Evolutionary conservation across 2,113 vertebrate species (phyloP).

Genomic region (Triplophysa rosa): DNA sequence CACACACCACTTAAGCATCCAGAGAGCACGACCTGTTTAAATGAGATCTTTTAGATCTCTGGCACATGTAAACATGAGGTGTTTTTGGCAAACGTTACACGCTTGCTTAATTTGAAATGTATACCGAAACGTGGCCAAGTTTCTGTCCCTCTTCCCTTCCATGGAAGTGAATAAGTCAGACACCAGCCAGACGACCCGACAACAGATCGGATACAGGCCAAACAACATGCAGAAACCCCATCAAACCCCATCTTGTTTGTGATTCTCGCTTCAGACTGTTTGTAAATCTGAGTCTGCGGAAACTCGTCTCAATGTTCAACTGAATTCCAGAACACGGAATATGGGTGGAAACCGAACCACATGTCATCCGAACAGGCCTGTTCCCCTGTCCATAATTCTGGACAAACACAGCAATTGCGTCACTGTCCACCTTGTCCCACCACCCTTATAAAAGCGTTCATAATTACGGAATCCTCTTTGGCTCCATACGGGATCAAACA

Average conservation of each 20-base stretch:
- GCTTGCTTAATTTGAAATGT: slow-evolving; percentile 19
- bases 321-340: background rate
- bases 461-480: slow-evolving; percentile 15
- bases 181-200: slow-evolving; percentile 38
- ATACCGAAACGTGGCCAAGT: slow-evolving; percentile 13
- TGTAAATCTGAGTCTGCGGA: background rate
- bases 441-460: background rate
- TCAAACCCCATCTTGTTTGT: background rate
- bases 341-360: slow-evolving; percentile 16
- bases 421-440: slow-evolving; percentile 24
- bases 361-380: slow-evolving; percentile 9
- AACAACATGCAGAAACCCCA: background rate
- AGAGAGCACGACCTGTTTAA: slow-evolving; percentile 4
- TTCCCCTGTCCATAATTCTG: background rate
- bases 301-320: slow-evolving; percentile 20
- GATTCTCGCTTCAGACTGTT: slow-evolving; percentile 18
- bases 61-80: slow-evolving; percentile 35
- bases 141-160: slow-evolving; percentile 30
- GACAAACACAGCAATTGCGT: background rate
- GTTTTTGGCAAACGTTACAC: slow-evolving; percentile 28
- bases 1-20: slow-evolving; percentile 17
- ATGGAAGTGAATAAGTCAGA: slow-evolving; percentile 32
- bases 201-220: slow-evolving; percentile 20
- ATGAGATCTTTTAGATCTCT: slow-evolving; percentile 31
- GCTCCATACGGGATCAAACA: slow-evolving; percentile 38